phyloP scores from a whole-genome alignment of 2,113 vertebrate genomes.

The Microcebus murinus region DNA sequence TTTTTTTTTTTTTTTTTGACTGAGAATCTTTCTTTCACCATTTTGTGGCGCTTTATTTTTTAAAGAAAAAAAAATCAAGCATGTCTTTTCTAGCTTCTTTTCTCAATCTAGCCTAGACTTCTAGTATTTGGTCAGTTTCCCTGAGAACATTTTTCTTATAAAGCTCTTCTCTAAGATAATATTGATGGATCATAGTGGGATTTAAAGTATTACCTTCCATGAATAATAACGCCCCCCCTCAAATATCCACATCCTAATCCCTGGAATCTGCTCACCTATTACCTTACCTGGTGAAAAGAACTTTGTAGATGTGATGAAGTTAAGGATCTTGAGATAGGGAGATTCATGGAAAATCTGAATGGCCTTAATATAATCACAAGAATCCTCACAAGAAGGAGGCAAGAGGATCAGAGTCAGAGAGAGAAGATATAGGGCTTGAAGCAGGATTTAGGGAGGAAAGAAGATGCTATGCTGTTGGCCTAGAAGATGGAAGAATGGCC shows the following conservation, averaged over 20 bases:
- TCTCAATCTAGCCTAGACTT: neutral
- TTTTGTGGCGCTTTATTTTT: neutral
- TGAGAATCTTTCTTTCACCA: neutral
- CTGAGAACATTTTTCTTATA: neutral
- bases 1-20: neutral
- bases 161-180: neutral
- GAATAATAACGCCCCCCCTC: neutral
- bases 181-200: neutral
- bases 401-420: neutral
- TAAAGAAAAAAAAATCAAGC: neutral
- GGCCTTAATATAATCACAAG: neutral
- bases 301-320: neutral
- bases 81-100: neutral
- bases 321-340: neutral
- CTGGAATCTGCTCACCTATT: neutral
- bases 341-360: neutral
- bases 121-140: neutral
- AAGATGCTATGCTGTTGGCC: neutral
- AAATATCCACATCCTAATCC: neutral
- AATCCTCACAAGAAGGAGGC: neutral
- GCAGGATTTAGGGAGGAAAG: neutral
- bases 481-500: neutral
- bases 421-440: neutral
- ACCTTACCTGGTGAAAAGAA: neutral
- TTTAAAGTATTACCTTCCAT: neutral